phyloP scores from a whole-genome alignment of 2,888 invertebrate species.

The Meteorus cinctellus region DNA sequence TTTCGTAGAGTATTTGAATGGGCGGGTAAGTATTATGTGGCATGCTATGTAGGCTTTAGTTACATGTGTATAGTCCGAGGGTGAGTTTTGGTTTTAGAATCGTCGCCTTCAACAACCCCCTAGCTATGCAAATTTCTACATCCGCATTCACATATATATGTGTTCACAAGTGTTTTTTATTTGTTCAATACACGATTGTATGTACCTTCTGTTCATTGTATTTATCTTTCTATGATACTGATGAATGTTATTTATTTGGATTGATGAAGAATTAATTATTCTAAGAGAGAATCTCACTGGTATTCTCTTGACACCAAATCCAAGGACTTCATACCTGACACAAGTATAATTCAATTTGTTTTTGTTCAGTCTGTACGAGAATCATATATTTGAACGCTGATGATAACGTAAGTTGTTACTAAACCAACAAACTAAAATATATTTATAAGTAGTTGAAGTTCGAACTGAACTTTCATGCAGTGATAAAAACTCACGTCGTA shows the following conservation, averaged over 20 bases:
- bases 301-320: too few species aligned
- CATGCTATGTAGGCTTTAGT: constrained; percentile 4
- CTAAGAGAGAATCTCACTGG: too few species aligned
- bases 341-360: background rate
- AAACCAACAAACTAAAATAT: constrained; percentile 12
- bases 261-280: too few species aligned
- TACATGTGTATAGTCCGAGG: constrained; percentile 1
- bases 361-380: background rate
- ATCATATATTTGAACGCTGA: constrained; percentile 13
- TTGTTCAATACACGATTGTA: background rate
- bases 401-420: constrained; percentile 20
- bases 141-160: background rate
- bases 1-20: background rate
- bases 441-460: background rate
- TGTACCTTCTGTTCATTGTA: background rate
- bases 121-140: constrained; percentile 24
- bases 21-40: constrained; percentile 6
- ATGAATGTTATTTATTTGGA: too few species aligned
- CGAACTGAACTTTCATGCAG: background rate
- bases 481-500: constrained; percentile 36
- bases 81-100: background rate
- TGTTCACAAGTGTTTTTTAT: background rate
- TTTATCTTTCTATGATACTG: background rate
- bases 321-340: too few species aligned
- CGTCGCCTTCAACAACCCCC: background rate